Base-by-base conservation (phyloP, 2,888 invertebrate species). In the Apotomis capreana region DNA sequence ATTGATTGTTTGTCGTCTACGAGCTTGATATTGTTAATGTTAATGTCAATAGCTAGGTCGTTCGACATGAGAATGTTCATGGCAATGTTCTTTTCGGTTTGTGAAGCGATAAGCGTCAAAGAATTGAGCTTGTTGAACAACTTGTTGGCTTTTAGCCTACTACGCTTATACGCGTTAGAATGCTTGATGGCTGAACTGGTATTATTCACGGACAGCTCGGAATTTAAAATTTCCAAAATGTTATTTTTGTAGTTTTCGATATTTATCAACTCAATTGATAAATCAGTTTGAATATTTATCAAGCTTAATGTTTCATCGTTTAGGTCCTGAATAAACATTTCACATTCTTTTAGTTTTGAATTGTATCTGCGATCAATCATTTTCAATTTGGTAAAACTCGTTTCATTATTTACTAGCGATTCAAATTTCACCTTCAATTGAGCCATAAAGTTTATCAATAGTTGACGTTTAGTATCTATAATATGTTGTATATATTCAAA, bases 401-500 rank as follows among this genome's bases (percentile, higher is more conserved):
- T 51, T 9, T 51, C 51, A 51, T 9, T 51, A 51, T 5, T 51
- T 51, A 51, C 51, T 5, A 51, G 51, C 3, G 10, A 12, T 51
- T 51, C 51, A 12, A 51, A 51, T 51, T 51, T 51, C 12, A 3
- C 3, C 12, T 9, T 51, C 51, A 51, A 51, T 10, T 51, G 51
- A 6, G 4, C 3, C 51, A 51, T 51, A 9, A 51, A 51, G 12
- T 51, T 9, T 3, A 51, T 9, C 9, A 51, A 51, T 51, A 51
- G 51, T 51, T 51, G 51, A 12, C 51, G 51, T 51, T 51, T 51
- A 3, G 4, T 10, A 9, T 51, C 51, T 51, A 51, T 51, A 10
- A 10, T 51, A 51, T 51, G 51, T 51, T 51, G 51, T 51, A 51
- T 51, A 51, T 51, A 51, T 9, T 51, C 51, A 51, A 51, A 51